Conservation (phyloP, 2,113 vertebrate species). For the Hippocampus zosterae region DNA sequence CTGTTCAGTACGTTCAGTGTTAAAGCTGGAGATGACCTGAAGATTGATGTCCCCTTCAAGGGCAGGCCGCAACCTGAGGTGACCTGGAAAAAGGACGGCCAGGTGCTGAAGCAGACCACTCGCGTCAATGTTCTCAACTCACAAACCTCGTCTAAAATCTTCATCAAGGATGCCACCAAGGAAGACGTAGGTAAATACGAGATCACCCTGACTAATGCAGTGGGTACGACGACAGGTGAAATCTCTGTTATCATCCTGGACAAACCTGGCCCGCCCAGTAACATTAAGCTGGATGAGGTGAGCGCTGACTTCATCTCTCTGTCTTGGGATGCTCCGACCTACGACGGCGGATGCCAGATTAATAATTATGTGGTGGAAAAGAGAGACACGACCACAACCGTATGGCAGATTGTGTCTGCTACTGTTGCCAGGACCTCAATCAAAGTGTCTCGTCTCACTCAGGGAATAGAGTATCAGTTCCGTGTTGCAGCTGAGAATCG, state of each 20-base stretch:
- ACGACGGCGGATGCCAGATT: slow-evolving; percentile 96
- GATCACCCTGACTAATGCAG: slow-evolving; percentile 81
- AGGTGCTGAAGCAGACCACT: slow-evolving; percentile 87
- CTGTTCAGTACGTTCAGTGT: slow-evolving; percentile 88
- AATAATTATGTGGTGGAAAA: slow-evolving; percentile 98
- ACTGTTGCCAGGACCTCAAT: slow-evolving; percentile 95
- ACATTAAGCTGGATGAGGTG: slow-evolving; percentile 86
- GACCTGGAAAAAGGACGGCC: slow-evolving; percentile 89
- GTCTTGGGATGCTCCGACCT: slow-evolving; percentile 90
- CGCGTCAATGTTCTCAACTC: slow-evolving; percentile 88
- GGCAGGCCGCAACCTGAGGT: slow-evolving; percentile 85
- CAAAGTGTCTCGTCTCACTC: slow-evolving; percentile 82
- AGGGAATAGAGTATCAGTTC: slow-evolving; percentile 96
- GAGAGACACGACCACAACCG: slow-evolving; percentile 91
- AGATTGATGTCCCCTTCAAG: slow-evolving; percentile 91
- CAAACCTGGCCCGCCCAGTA: slow-evolving; percentile 87
- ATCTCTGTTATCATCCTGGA: slow-evolving; percentile 88
- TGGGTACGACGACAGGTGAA: slow-evolving; percentile 78
- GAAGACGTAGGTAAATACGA: slow-evolving; percentile 94
- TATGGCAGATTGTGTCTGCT: slow-evolving; percentile 91
- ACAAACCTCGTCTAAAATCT: slow-evolving; percentile 82
- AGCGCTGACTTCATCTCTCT: slow-evolving; percentile 87
- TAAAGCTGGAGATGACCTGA: slow-evolving; percentile 91
- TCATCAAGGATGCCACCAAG: slow-evolving; percentile 88
- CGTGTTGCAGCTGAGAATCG: slow-evolving; percentile 95